A percentile compares a stretch with the other conserved stretches of the same genome.
Evolutionary conservation across 2,113 vertebrate species (phyloP).

Genomic region (Pungitius pungitius): DNA sequence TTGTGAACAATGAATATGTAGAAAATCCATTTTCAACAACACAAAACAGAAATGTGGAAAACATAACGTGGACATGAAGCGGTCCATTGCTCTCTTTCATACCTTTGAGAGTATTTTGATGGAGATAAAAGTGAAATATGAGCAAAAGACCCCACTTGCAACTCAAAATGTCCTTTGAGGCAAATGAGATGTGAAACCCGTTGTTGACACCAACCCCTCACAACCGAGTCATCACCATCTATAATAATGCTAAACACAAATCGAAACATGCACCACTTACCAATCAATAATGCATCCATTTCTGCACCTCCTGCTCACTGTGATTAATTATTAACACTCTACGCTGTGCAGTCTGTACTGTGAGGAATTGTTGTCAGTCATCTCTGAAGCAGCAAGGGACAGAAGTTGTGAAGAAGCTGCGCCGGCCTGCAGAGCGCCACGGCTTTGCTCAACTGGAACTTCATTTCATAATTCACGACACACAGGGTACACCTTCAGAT

Average conservation of each 20-base stretch:
- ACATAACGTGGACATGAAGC: not conserved
- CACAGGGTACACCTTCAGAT: conserved; percentile 16
- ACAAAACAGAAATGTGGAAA: not conserved
- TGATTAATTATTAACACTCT: conserved; percentile 59
- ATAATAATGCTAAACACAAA: not conserved
- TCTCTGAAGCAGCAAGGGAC: conserved; percentile 46
- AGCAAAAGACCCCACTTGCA: not conserved
- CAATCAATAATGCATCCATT: conserved; percentile 46
- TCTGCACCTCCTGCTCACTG: conserved; percentile 32
- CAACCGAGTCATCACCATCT: not conserved
- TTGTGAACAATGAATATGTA: not conserved
- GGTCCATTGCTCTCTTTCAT: too few species aligned
- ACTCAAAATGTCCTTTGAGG: not conserved
- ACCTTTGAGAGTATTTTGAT: not conserved
- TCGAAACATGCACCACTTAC: conserved; percentile 26
- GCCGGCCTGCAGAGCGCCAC: not conserved
- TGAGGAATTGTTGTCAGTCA: conserved; percentile 45
- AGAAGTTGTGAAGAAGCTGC: conserved; percentile 11
- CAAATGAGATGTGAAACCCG: not conserved
- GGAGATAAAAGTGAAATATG: not conserved
- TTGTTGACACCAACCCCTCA: not conserved
- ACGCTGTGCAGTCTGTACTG: conserved; percentile 12
- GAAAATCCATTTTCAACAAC: not conserved
- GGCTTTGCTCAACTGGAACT: not conserved
- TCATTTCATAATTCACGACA: conserved; percentile 50